phyloP scores from a whole-genome alignment of 2,797 vertebrate genomes.

The Pantherophis vulpinus region DNA sequence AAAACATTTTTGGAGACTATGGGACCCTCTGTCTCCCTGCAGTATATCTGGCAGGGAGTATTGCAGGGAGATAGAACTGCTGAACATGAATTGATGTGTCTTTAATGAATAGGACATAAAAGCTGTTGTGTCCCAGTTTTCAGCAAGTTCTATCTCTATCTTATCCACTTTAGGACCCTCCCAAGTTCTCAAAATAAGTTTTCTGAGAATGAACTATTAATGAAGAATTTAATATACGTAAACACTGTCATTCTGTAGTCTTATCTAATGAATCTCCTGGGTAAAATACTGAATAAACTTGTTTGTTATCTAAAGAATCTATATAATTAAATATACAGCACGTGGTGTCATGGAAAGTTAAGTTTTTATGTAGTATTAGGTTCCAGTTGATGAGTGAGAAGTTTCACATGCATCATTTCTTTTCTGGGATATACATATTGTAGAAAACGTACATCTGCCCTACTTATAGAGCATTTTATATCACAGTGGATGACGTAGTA shows the following conservation, averaged over 20 bases:
- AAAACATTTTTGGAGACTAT: background rate
- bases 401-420: background rate
- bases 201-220: too few species aligned
- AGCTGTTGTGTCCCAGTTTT: background rate
- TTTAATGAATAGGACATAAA: background rate
- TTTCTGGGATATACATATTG: slow-evolving; percentile 28
- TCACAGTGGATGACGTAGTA: slow-evolving; percentile 93
- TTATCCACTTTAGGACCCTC: background rate
- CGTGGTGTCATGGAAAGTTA: background rate
- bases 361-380: slow-evolving; percentile 8
- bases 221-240: background rate
- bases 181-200: too few species aligned
- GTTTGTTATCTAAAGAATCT: background rate
- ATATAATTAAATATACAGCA: background rate
- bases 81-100: background rate
- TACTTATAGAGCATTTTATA: slow-evolving; percentile 64
- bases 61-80: background rate
- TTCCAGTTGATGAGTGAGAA: slow-evolving; percentile 16
- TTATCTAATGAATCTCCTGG: background rate
- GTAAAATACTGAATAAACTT: background rate
- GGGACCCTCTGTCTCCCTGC: background rate
- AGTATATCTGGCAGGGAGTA: background rate
- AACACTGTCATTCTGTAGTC: background rate
- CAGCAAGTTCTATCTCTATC: background rate
- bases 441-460: slow-evolving; percentile 51